Conservation (phyloP, 2,888 invertebrate genomes). For the Unio delphinus region DNA sequence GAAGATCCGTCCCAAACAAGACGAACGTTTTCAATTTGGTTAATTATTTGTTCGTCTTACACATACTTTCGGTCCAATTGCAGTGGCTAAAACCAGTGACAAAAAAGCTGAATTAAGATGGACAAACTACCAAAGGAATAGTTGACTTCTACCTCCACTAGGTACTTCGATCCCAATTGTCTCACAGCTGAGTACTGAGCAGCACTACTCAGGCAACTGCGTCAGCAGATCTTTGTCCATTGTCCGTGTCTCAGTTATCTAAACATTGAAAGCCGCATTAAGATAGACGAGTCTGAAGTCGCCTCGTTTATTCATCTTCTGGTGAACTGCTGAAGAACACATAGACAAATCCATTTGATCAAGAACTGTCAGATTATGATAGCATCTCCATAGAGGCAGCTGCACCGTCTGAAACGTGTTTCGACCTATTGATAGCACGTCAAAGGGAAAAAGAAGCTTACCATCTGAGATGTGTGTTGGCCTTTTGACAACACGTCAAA, state of each 20-base stretch:
- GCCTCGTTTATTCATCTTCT: constrained; percentile 9
- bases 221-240: constrained; percentile 1
- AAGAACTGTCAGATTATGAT: constrained; percentile 7
- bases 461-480: constrained; percentile 7
- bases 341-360: constrained; percentile 17
- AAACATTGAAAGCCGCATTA: constrained; percentile 3
- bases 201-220: constrained; percentile 8
- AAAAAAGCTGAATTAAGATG: constrained; percentile 31
- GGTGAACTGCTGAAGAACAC: constrained; percentile 8
- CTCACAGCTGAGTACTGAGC: constrained; percentile 28
- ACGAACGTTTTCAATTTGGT: constrained; percentile 16
- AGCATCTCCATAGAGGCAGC: constrained; percentile 10
- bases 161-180: constrained; percentile 24
- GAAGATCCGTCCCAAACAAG: background rate
- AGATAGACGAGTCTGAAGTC: constrained; percentile 7
- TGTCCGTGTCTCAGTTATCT: background rate
- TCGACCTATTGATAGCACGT: constrained; percentile 12
- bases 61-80: constrained; percentile 28
- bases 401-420: constrained; percentile 10
- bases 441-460: constrained; percentile 6
- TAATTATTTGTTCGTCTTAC: constrained; percentile 30
- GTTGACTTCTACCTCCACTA: constrained; percentile 22
- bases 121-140: constrained; percentile 33
- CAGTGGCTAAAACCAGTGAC: constrained; percentile 29
- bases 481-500: constrained; percentile 10